Conservation (phyloP, 2,797 vertebrate species). For the Acipenser transmontanus region DNA sequence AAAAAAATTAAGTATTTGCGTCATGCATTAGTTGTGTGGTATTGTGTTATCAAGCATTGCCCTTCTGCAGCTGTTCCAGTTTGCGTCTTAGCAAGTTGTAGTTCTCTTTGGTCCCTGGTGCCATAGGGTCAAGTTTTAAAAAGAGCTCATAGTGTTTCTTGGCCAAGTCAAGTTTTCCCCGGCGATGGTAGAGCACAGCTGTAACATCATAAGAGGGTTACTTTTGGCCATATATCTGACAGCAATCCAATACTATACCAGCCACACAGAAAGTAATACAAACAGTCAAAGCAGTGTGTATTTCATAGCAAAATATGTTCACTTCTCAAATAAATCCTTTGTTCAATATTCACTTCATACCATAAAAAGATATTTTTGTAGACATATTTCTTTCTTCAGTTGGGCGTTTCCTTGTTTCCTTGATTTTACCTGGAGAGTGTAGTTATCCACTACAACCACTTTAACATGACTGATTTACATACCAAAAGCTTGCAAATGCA, state of each 20-base stretch:
- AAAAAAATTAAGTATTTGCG: slow-evolving; percentile 10
- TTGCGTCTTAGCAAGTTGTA: slow-evolving; percentile 91
- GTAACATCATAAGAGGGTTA: slow-evolving; percentile 48
- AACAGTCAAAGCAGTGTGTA: background rate
- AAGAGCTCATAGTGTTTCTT: slow-evolving; percentile 94
- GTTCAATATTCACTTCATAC: background rate
- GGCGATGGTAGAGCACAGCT: slow-evolving; percentile 98
- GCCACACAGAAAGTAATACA: background rate
- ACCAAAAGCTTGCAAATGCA: no score
- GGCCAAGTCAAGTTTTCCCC: slow-evolving; percentile 89
- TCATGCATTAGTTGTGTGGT: background rate
- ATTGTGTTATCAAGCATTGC: slow-evolving; percentile 53
- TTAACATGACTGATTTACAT: no score
- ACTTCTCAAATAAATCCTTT: background rate
- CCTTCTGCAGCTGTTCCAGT: slow-evolving; percentile 78
- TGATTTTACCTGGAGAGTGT: no score
- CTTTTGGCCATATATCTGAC: slow-evolving; percentile 44
- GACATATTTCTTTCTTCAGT: no score
- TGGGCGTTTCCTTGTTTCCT: no score
- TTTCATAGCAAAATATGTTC: background rate
- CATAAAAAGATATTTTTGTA: background rate
- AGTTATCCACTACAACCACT: no score
- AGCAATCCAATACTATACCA: slow-evolving; percentile 27
- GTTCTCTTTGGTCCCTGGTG: slow-evolving; percentile 89
- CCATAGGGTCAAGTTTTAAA: slow-evolving; percentile 82